Evolutionary conservation across 2,797 vertebrate genomes (phyloP).

Genomic region (Intellagama lesueurii): DNA sequence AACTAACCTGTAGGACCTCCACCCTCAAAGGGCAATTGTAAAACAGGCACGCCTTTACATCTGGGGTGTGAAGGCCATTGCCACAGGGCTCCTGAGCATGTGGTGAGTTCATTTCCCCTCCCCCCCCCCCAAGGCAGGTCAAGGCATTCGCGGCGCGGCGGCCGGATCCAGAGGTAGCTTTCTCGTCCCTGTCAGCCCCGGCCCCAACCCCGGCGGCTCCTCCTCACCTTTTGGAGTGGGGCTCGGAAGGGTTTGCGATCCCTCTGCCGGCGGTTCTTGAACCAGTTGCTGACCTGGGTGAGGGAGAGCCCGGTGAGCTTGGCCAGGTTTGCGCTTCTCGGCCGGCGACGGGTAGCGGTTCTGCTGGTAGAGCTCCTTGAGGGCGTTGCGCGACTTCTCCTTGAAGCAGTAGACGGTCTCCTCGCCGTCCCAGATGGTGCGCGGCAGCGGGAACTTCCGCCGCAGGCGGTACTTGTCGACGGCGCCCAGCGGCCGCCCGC

Average conservation of each 20-base stretch:
- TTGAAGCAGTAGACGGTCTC: constrained; percentile 99
- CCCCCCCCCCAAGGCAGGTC: too few relatives aligned
- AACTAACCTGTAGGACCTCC: too few relatives aligned
- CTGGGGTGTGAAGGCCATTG: too few relatives aligned
- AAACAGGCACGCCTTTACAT: too few relatives aligned
- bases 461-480: constrained; percentile 98
- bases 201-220: background rate
- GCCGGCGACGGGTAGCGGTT: constrained; percentile 97
- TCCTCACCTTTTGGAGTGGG: constrained; percentile 95
- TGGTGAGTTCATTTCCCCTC: background rate
- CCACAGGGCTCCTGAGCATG: background rate
- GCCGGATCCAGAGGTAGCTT: too few relatives aligned
- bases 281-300: constrained; percentile 99
- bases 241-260: constrained; percentile 97
- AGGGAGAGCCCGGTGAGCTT: constrained; percentile 97
- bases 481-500: constrained; percentile 95
- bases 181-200: background rate
- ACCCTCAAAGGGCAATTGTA: too few relatives aligned
- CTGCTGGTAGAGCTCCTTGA: constrained; percentile 97
- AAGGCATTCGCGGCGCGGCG: too few relatives aligned
- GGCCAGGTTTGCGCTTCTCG: constrained; percentile 96
- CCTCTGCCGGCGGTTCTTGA: constrained; percentile 97
- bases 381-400: constrained; percentile 96
- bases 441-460: constrained; percentile 96
- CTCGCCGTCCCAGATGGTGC: constrained; percentile 99